A percentile compares a stretch with the other conserved stretches of the same genome.
Evolutionary conservation across 2,888 invertebrate genomes (phyloP).

Genomic region (Hofmannophila pseudospretella): DNA sequence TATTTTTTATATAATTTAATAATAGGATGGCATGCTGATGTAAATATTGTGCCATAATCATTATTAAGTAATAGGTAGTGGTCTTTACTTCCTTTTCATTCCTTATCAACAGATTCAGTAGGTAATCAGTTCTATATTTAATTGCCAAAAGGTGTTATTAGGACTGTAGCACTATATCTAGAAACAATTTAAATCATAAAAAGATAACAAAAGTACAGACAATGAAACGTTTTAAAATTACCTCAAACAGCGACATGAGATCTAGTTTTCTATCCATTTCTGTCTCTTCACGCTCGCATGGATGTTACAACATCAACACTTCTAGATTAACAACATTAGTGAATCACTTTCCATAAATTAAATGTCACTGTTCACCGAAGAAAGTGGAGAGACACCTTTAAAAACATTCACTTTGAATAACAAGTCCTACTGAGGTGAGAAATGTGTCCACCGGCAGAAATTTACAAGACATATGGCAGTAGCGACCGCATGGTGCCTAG

Average conservation of each 20-base stretch:
- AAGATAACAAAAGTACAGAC: constrained; percentile 1
- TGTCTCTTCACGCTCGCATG: constrained; percentile 36
- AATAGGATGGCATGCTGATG: no score
- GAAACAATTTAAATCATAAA: constrained; percentile 2
- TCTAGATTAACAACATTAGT: constrained; percentile 31
- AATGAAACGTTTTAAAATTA: no score
- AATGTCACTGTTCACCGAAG: constrained; percentile 20
- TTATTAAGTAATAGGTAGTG: no score
- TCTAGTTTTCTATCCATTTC: constrained; percentile 75
- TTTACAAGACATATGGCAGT: constrained; percentile 59
- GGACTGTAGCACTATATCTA: not conserved
- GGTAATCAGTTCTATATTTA: not conserved
- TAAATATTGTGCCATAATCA: not conserved
- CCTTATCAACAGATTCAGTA: no score
- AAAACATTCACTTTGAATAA: constrained; percentile 24
- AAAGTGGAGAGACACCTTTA: constrained; percentile 28
- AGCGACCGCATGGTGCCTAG: constrained; percentile 73
- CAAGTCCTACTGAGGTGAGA: constrained; percentile 18
- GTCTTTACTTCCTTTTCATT: no score
- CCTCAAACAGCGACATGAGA: constrained; percentile 70
- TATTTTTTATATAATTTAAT: no score
- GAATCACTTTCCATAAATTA: constrained; percentile 33
- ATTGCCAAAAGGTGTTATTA: not conserved
- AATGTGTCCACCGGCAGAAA: constrained; percentile 25
- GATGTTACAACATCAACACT: constrained; percentile 43